phyloP scores from a whole-genome alignment of 2,113 vertebrate species.

The Pterocles gutturalis region DNA sequence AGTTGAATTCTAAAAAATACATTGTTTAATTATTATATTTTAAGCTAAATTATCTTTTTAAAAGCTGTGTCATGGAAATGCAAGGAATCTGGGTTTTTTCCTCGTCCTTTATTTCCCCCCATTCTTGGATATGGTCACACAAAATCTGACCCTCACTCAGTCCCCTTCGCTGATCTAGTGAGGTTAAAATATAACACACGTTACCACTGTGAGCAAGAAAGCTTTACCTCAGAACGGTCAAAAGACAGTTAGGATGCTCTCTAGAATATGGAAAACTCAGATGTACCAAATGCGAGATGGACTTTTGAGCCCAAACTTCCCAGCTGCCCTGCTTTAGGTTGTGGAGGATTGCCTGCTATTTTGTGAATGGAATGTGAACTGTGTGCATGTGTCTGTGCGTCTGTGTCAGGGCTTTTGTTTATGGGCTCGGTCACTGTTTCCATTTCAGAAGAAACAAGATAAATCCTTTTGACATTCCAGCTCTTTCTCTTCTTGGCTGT shows the following conservation, averaged over 20 bases:
- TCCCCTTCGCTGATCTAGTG: not conserved
- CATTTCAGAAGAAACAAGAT: constrained; percentile 60
- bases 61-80: not conserved
- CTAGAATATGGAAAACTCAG: not conserved
- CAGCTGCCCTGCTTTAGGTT: not conserved
- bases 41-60: not conserved
- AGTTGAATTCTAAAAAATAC: not conserved
- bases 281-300: not conserved
- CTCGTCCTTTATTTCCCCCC: not conserved
- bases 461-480: constrained; percentile 43
- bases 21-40: not conserved
- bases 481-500: constrained; percentile 30
- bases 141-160: not conserved
- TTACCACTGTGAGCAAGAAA: not conserved
- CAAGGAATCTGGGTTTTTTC: not conserved
- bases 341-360: not conserved
- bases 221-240: rapidly evolving
- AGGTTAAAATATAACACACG: not conserved
- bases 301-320: not conserved
- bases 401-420: constrained; percentile 34
- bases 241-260: not conserved
- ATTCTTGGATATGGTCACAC: not conserved
- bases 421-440: not conserved
- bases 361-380: not conserved
- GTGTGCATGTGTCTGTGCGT: not conserved